Conservation (phyloP, 2,888 invertebrate genomes). For the Drosophila kambysellisi region DNA sequence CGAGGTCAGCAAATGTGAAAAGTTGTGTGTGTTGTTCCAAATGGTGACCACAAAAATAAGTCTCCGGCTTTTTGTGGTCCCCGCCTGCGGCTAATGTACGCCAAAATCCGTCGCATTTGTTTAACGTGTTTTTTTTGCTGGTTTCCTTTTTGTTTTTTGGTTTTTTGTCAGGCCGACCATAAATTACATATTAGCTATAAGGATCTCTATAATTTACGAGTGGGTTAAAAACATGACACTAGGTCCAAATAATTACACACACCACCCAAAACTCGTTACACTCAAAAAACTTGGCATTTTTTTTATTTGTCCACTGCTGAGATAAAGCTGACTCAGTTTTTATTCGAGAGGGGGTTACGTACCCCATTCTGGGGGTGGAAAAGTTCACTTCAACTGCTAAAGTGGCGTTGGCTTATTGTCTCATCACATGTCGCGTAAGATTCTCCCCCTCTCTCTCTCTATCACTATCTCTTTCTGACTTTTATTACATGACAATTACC, state of each 20-base stretch:
- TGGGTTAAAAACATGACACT: conserved; percentile 65
- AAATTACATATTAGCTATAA: conserved; percentile 80
- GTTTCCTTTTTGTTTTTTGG: conserved; percentile 25
- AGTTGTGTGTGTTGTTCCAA: conserved; percentile 30
- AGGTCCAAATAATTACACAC: conserved; percentile 59
- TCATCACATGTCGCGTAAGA: conserved; percentile 43
- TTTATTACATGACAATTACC: conserved; percentile 77
- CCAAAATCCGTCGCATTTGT: conserved; percentile 74
- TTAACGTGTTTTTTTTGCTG: conserved; percentile 48
- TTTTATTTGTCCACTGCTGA: neutral
- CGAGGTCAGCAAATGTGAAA: conserved; percentile 38
- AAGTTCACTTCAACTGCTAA: conserved; percentile 40
- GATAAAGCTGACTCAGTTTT: conserved; percentile 40
- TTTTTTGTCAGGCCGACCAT: conserved; percentile 56
- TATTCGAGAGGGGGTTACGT: neutral
- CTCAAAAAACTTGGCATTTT: neutral
- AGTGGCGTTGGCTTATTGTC: conserved; percentile 37
- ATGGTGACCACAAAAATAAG: conserved; percentile 62
- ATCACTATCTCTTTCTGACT: conserved; percentile 28
- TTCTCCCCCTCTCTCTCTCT: conserved; percentile 32
- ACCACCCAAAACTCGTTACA: neutral
- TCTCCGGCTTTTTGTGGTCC: conserved; percentile 48
- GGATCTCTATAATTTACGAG: conserved; percentile 80
- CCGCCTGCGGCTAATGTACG: conserved; percentile 67
- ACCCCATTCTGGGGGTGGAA: conserved; percentile 42